Evolutionary conservation across 2,888 invertebrate genomes (phyloP).

Genomic region (Drosophila planitibia): DNA sequence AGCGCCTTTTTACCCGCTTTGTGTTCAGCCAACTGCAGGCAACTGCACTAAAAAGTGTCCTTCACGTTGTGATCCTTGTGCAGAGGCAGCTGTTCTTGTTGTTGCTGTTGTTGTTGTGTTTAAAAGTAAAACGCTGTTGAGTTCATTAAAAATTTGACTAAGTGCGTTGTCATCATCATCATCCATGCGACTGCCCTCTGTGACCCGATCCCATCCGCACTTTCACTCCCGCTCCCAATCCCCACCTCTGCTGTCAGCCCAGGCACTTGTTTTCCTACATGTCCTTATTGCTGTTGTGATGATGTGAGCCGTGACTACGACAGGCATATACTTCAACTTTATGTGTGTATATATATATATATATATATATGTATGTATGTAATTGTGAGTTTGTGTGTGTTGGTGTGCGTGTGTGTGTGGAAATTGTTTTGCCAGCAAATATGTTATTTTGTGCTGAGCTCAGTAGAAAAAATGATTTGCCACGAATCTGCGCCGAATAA

Average conservation of each 20-base stretch:
- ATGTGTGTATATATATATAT: neutral
- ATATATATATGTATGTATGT: neutral
- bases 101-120: constrained; percentile 22
- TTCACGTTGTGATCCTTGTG: constrained; percentile 38
- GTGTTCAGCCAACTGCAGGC: constrained; percentile 41
- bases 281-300: constrained; percentile 36
- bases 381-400: neutral
- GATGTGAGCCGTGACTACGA: constrained; percentile 35
- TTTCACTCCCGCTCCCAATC: constrained; percentile 4
- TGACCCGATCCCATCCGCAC: neutral
- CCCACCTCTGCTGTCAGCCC: constrained; percentile 5
- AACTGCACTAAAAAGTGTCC: constrained; percentile 58
- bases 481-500: constrained; percentile 25
- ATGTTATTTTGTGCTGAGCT: constrained; percentile 47
- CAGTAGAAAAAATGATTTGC: constrained; percentile 28
- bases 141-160: constrained; percentile 78
- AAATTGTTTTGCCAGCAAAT: constrained; percentile 43
- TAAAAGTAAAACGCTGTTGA: constrained; percentile 75
- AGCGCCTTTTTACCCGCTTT: constrained; percentile 10
- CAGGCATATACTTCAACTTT: constrained; percentile 51
- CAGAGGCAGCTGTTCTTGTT: constrained; percentile 14
- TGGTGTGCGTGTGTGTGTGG: constrained; percentile 11
- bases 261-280: constrained; percentile 5
- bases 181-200: constrained; percentile 18
- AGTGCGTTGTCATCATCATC: constrained; percentile 70